Evolutionary conservation across 2,113 vertebrate species (phyloP).

Genomic region (Pluvialis apricaria): DNA sequence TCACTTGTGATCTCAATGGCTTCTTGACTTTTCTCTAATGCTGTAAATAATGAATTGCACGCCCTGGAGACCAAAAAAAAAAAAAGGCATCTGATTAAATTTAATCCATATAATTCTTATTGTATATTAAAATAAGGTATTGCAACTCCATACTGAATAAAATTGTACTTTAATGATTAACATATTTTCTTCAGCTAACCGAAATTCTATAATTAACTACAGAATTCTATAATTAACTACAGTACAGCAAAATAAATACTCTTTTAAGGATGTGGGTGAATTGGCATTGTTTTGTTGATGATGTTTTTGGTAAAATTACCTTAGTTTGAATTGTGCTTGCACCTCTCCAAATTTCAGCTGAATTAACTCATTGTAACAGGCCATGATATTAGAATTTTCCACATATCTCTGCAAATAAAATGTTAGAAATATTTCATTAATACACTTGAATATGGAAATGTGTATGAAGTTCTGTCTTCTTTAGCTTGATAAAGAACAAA

Average conservation of each 20-base stretch:
- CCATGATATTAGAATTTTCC: slow-evolving; percentile 92
- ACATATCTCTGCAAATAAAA: slow-evolving; percentile 84
- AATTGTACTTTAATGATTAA: not conserved
- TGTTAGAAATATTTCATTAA: slow-evolving; percentile 14
- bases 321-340: slow-evolving; percentile 93
- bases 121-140: not conserved
- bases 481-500: not conserved
- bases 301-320: slow-evolving; percentile 70
- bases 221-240: not conserved
- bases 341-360: slow-evolving; percentile 95
- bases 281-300: not conserved
- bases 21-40: slow-evolving; percentile 96
- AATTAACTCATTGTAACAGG: slow-evolving; percentile 96
- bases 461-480: not conserved
- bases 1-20: slow-evolving; percentile 97
- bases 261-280: not conserved
- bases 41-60: slow-evolving; percentile 93
- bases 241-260: not conserved
- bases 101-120: not conserved
- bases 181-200: not conserved
- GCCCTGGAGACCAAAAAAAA: slow-evolving; percentile 76
- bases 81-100: not conserved
- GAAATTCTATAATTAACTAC: not conserved
- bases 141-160: not conserved
- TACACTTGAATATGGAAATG: too few relatives aligned